Base-by-base conservation (phyloP, 1,140 invertebrate species). In the Nephila pilipes region DNA sequence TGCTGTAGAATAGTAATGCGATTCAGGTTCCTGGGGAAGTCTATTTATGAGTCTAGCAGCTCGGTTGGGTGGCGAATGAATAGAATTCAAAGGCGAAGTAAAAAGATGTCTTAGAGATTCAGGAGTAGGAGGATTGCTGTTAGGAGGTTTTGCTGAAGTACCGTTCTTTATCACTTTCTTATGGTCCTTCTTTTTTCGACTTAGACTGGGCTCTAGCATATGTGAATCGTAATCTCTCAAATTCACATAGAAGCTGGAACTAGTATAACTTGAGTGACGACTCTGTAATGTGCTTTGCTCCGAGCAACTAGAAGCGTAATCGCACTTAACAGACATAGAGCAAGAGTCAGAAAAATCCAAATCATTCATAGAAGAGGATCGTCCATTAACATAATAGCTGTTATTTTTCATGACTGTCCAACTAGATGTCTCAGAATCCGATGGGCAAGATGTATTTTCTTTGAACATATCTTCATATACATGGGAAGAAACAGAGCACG, bases 351-450 rank as follows among this genome's bases (percentile, higher is more conserved):
- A 93, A 29, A 32, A 87, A 25, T 93, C 91, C 22, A 93, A 60
- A 46, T 93, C 91, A 29, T 93, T 93, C 91, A 93, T 87, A 1
- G 91, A 93, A 16, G 91, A 87, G 0, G 91, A 93, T 12, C 85
- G 60, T 1, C 91, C 91, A 18, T 93, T 93, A 16, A 93, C 54
- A 25, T 93, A 93, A 38, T 93, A 93, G 54, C 75, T 93, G 57
- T 91, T 91, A 57, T 85, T 92, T 85, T 93, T 93, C 91, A 93
- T 93, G 18, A 93, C 91, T 29, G 90, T 85, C 91, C 91, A 93
- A 22, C 91, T 93, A 5, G 91, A 87, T 3, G 91, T 60, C 36
- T 93, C 91, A 22, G 91, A 93, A 80, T 93, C 91, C 1, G 91
- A 93, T n/a, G 91, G 91, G 55, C 91, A 87, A 5, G 91, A 93